Percentiles rank a stretch among this genome's conserved stretches.
Evolutionary conservation across 2,797 vertebrate genomes (phyloP).

Genomic region (Myotis findleyi): DNA sequence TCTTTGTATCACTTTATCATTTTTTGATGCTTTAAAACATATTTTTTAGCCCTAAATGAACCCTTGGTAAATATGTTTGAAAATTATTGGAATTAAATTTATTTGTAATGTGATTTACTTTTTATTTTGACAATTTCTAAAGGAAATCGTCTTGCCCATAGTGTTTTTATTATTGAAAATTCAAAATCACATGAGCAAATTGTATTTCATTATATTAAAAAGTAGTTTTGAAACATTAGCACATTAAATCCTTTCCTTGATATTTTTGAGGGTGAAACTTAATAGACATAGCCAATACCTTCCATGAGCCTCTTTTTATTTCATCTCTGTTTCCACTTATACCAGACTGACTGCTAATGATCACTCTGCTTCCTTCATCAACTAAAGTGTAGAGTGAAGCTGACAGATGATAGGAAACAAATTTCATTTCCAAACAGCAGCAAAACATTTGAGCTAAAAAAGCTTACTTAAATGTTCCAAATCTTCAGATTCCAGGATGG

Average conservation of each 20-base stretch:
- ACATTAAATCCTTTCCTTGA: constrained; percentile 16
- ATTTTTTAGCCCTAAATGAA: neutral
- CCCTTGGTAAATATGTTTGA: neutral
- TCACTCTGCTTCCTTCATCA: constrained; percentile 1
- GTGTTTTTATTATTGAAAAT: constrained; percentile 31
- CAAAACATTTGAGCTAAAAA: constrained; percentile 31
- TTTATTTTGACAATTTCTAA: constrained; percentile 32
- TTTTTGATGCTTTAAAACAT: neutral
- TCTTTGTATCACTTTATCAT: neutral
- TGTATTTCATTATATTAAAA: constrained; percentile 31
- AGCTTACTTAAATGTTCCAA: constrained; percentile 15
- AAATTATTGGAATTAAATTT: constrained; percentile 15
- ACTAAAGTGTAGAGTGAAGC: constrained; percentile 36
- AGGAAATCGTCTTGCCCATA: neutral
- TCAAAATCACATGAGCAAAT: constrained; percentile 20
- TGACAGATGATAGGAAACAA: constrained; percentile 50
- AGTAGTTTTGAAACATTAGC: constrained; percentile 49
- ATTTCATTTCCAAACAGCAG: constrained; percentile 12
- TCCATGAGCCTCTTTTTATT: constrained; percentile 8
- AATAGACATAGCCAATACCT: neutral
- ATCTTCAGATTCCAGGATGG: neutral
- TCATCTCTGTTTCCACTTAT: constrained; percentile 26
- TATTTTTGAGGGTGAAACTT: neutral
- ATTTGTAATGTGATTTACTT: constrained; percentile 5
- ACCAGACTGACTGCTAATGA: constrained; percentile 23